Evolutionary conservation across 2,888 invertebrate species (phyloP).

Genomic region (Orthonevra nobilis): DNA sequence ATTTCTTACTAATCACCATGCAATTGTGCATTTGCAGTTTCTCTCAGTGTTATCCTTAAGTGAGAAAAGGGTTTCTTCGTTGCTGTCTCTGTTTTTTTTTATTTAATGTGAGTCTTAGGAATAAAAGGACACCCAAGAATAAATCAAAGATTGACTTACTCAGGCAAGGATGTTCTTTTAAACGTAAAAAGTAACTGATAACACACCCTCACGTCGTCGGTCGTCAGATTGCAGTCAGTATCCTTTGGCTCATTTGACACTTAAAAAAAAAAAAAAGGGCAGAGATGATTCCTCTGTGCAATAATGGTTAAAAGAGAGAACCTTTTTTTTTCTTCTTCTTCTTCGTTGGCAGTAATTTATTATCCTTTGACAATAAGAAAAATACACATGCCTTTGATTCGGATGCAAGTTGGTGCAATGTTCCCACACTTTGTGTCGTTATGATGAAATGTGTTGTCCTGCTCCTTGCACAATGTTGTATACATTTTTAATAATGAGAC

Average conservation of each 20-base stretch:
- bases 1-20: conserved; percentile 46
- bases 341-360: conserved; percentile 62
- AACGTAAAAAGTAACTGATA: conserved; percentile 52
- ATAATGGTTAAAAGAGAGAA: conserved; percentile 30
- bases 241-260: conserved; percentile 55
- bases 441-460: conserved; percentile 4
- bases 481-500: conserved; percentile 54
- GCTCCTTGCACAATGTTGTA: conserved; percentile 53
- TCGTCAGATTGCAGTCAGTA: conserved; percentile 1
- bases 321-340: conserved; percentile 4
- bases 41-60: conserved; percentile 17
- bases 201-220: conserved; percentile 30
- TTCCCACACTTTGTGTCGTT: conserved; percentile 54
- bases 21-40: conserved; percentile 22
- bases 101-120: conserved; percentile 31
- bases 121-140: conserved; percentile 56
- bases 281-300: conserved; percentile 17
- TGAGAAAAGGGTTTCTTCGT: conserved; percentile 60
- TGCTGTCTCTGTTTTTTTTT: conserved; percentile 34
- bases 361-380: conserved; percentile 57
- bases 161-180: conserved; percentile 59
- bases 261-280: conserved; percentile 22
- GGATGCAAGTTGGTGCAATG: conserved; percentile 34
- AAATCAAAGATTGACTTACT: conserved; percentile 60
- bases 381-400: conserved; percentile 47